Evolutionary conservation across 2,888 invertebrate species (phyloP), one percentile per base, ranked within the genome.

Genomic region (Esperia sulphurella): DNA sequence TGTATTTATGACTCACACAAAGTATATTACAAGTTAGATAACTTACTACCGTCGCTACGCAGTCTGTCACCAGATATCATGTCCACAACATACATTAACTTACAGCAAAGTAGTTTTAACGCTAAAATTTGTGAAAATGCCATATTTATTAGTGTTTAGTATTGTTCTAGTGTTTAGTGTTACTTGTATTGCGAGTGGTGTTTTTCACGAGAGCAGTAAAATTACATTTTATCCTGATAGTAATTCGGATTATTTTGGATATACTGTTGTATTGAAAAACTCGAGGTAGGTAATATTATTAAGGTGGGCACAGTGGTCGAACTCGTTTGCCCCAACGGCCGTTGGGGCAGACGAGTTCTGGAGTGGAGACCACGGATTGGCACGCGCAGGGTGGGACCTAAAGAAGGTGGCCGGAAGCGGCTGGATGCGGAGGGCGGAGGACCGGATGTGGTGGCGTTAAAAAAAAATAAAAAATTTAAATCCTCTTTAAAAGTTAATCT

Each of bases 161-260:
- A 8, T 41, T 31, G 14, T 33, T 2, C 14, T 30, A 30, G 14
- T 47, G 14, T 31, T 10, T n/a, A 29, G 13, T 35, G 40, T 8
- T 12, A 14, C 12, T 14, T 21, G 45, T 49, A n/a, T n/a, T 35
- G 56, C 55, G 4, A 60, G 56, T 54, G 71, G 64, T 12, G 62
- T 84, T 33, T 85, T 67, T 56, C 81, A 85, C 41, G 76, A 71
- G 38, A 74, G 74, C 8, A 75, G 76, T 0, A 74, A 69, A 59
- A 57, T 75, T 1, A 63, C 65, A 0, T 83, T 77, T 52, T 47
- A 53, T 8, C 73, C 84, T 0, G 68, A 73, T 30, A 52, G 39
- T 9, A 31, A 14, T 0, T 59, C 77, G 0, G 68, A 68, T 14
- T 80, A 75, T 60, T 86, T 86, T 53, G 85, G 85, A 6, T 86